phyloP scores from a whole-genome alignment of 2,797 vertebrate species.

The Phataginus tetradactyla region DNA sequence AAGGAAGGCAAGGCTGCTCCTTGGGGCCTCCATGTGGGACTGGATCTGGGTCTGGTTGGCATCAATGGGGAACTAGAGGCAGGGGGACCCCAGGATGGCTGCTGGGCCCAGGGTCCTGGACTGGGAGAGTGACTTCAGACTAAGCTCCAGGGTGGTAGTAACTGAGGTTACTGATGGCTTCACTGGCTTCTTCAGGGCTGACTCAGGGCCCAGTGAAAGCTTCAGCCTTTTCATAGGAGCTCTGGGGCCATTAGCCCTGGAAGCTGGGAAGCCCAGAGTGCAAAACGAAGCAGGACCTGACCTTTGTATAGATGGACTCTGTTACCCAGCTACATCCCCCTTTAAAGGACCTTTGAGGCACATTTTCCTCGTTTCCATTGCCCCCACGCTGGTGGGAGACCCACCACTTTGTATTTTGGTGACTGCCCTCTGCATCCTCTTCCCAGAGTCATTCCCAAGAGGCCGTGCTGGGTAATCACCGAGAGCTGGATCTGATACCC shows the following conservation, averaged over 20 bases:
- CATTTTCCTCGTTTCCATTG: background rate
- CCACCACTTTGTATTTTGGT: rapidly evolving
- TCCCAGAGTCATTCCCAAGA: background rate
- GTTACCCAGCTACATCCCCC: background rate
- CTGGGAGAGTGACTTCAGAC: background rate
- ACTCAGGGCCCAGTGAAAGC: background rate
- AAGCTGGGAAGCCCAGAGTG: background rate
- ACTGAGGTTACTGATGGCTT: background rate
- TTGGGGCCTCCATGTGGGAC: background rate
- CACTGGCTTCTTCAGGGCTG: background rate
- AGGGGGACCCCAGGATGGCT: background rate
- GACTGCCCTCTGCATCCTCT: background rate
- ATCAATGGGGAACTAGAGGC: background rate
- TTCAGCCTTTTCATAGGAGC: background rate
- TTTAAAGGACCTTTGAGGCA: background rate
- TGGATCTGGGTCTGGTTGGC: background rate
- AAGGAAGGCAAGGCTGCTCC: background rate
- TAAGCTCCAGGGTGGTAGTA: background rate
- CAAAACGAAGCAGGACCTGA: background rate
- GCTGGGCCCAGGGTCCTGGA: no score
- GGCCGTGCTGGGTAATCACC: background rate
- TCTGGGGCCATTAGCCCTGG: background rate
- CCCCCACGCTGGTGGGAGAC: background rate
- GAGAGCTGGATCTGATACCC: background rate
- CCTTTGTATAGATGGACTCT: background rate